Evolutionary conservation across 2,888 invertebrate species (phyloP), one percentile per base, ranked within the genome.

Genomic region (Cyrtodaria siliqua): DNA sequence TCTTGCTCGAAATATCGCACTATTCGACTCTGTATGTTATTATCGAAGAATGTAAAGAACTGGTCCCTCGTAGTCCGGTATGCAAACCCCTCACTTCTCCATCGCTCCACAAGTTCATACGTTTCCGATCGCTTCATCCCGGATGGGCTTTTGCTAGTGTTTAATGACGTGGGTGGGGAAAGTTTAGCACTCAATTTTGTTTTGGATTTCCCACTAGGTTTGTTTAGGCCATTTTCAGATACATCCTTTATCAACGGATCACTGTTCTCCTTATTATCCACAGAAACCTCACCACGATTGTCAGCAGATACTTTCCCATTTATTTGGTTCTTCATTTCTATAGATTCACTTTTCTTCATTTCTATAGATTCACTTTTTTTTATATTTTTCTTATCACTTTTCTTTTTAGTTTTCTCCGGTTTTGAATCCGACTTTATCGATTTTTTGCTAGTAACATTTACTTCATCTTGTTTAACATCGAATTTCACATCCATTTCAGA

Each of bases 1-100:
- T 90, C 88, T 72, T 92, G 91, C 75, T 92, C 92, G 59, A 92
- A 90, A 74, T 92, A 91, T 66, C 90, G 89, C 61, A 91, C 82
- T 42, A 91, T 81, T 20, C 86, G 79, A 26, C 84, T 86, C 49
- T 85, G 86, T 26, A 85, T 72, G 9, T 74, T 72, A 40, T 82
- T 82, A 40, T 88, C 86, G 24, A 91, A 78, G 56, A 49, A 72
- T 16, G 74, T 67, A 55, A 81, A 81, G 50, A 81, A 81, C 47
- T 77, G 75, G 66, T 77, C 67, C 42, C 81, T 27, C 2, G 72
- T 71, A 16, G 56, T 72, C 42, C 78, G 74, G 59, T 78, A 81
- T 26, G 70, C 73, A 16, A 26, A 40, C 0, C 81, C 81, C 68
- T 81, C 81, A 72, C 78, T 78, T 50, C 71, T 81, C 81, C 81